Evolutionary conservation across 2,113 vertebrate genomes (phyloP).

Genomic region (Microcebus jonahi): DNA sequence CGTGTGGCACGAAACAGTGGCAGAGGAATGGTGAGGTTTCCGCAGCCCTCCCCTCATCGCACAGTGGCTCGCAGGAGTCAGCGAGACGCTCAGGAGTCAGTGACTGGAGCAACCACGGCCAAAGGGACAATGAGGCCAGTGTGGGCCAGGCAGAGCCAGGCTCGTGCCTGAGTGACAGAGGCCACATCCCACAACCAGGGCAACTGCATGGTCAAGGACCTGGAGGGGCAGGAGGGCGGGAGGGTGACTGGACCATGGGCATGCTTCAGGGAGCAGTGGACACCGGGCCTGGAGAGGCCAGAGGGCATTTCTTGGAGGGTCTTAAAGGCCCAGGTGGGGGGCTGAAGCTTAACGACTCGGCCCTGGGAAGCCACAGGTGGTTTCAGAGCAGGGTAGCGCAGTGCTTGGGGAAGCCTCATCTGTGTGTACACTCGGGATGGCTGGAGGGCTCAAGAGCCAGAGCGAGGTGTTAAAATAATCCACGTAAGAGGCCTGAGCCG

Average conservation of each 20-base stretch:
- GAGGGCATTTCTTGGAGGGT: not conserved
- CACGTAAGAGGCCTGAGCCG: not conserved
- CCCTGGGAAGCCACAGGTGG: not conserved
- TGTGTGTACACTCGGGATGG: accelerated
- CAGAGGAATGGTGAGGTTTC: not conserved
- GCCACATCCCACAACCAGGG: not conserved
- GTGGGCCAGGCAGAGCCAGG: not conserved
- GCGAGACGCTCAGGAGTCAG: not conserved
- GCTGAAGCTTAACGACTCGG: not conserved
- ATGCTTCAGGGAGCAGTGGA: not conserved
- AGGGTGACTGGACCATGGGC: accelerated
- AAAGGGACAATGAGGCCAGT: not conserved
- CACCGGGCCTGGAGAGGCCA: not conserved
- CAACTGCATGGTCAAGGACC: accelerated
- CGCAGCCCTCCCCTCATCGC: not conserved
- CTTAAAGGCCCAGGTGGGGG: not conserved
- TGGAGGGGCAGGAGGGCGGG: not conserved
- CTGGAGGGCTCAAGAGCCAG: not conserved
- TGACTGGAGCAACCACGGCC: not conserved
- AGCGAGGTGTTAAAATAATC: not conserved
- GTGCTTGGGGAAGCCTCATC: not conserved
- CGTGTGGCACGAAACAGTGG: not conserved
- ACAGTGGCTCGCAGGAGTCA: not conserved
- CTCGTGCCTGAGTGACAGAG: not conserved
- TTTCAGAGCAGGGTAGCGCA: not conserved